Evolutionary conservation across 2,888 invertebrate species (phyloP), one percentile per base, ranked within the genome.

Genomic region (Congeria kusceri): DNA sequence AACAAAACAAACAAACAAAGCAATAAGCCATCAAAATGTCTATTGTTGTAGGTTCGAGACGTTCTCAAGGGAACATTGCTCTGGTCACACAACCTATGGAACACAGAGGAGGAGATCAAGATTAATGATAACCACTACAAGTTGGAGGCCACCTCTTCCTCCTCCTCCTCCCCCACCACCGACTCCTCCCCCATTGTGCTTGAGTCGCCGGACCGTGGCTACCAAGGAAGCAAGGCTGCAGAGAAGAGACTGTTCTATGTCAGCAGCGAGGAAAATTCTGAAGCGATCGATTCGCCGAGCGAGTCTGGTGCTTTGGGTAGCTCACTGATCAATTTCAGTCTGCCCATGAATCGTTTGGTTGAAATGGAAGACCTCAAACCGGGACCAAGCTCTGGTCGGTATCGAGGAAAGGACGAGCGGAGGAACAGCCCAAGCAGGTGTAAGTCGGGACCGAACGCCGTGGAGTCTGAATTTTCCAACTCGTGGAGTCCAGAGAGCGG

Each of bases 51-150:
- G 93, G 92, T 93, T 5, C 74, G 92, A 66, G 93, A 93, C 84
- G 89, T 93, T 3, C 79, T 93, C 32, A 93, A 92, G 70, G 92
- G 92, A 39, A 92, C 92, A 0, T 79, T 93, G 13, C 88, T 88
- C 68, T 91, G 90, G 72, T 87, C 92, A 2, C 88, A 85, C 44
- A 91, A 82, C 77, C 80, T 91, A 20, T 83, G 90, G 25, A 89
- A 90, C 68, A 88, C 88, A 46, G 90, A 90, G 20, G 90, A 90
- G 59, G 87, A 87, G 27, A 89, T 89, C 20, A 89, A 87, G 62
- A 87, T 90, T 4, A 86, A 80, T 44, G 89, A 90, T 66, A 87
- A 91, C 67, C 88, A 89, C 77, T 91, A 91, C 80, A 83, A 85
- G 53, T 83, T 86, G 68, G 87, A 88, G 53, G 69, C 71, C 0